phyloP scores from a whole-genome alignment of 2,888 invertebrate genomes.

The Spialia ferax region DNA sequence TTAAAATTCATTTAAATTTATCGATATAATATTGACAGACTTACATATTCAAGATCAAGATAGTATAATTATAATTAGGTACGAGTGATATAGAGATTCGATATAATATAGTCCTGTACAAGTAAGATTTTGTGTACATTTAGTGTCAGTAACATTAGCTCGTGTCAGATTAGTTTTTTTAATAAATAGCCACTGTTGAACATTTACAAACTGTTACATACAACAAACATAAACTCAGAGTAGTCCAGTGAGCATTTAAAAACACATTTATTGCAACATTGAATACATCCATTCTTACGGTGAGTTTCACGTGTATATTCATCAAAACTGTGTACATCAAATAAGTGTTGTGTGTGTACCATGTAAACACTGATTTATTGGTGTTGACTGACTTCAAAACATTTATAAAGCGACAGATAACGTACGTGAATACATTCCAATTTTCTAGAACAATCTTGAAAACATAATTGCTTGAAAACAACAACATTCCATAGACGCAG shows the following conservation, averaged over 20 bases:
- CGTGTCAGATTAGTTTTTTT: conserved; percentile 55
- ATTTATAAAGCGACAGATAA: conserved; percentile 30
- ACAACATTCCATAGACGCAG: not conserved
- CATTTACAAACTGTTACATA: conserved; percentile 50
- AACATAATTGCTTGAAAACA: conserved; percentile 1
- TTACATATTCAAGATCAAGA: not conserved
- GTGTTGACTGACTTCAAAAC: conserved; percentile 77
- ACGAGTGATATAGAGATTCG: not conserved
- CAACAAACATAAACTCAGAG: conserved; percentile 33
- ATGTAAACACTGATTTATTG: conserved; percentile 65
- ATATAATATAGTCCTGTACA: conserved; percentile 3
- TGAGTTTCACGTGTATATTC: conserved; percentile 56
- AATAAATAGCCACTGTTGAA: conserved; percentile 54
- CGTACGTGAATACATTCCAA: conserved; percentile 25
- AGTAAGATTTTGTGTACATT: conserved; percentile 55
- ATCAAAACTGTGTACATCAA: conserved; percentile 59
- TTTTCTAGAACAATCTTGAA: not conserved
- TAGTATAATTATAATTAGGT: not conserved
- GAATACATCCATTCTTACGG: conserved; percentile 60
- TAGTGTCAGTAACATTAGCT: conserved; percentile 61
- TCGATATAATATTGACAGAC: conserved; percentile 36
- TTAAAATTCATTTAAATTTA: conserved; percentile 55
- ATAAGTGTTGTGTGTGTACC: conserved; percentile 71
- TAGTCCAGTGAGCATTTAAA: conserved; percentile 46
- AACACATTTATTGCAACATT: conserved; percentile 45